Conservation (phyloP, 2,797 vertebrate genomes). For the Amblyraja radiata region DNA sequence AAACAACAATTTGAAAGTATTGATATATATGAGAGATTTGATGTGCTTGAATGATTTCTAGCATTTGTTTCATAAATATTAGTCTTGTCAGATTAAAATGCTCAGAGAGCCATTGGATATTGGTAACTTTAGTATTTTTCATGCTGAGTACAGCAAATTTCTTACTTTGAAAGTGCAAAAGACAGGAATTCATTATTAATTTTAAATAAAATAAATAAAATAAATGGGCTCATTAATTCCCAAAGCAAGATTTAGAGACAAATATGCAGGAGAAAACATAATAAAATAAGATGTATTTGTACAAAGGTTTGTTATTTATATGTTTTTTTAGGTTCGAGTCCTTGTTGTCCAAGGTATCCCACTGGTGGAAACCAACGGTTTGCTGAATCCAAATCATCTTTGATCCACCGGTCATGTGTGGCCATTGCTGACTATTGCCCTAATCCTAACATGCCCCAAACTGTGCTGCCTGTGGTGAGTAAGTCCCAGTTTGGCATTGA, state of each 20-base stretch:
- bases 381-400: background rate
- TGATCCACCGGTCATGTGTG: constrained; percentile 45
- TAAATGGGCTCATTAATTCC: no score
- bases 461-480: constrained; percentile 48
- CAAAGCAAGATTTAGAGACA: background rate
- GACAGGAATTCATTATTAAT: background rate
- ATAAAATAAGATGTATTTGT: background rate
- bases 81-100: background rate
- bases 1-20: background rate
- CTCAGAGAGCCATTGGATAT: background rate
- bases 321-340: background rate
- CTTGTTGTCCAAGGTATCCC: constrained; percentile 36
- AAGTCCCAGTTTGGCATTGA: constrained; percentile 10
- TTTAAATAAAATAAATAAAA: background rate
- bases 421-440: constrained; percentile 45
- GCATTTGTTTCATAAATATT: background rate
- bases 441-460: constrained; percentile 47
- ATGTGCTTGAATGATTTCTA: background rate
- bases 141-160: background rate
- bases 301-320: background rate
- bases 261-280: background rate
- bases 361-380: background rate
- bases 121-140: background rate
- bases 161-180: background rate
- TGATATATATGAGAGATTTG: background rate